Conservation (phyloP, 2,113 vertebrate genomes). For the Syrmaticus mikado region DNA sequence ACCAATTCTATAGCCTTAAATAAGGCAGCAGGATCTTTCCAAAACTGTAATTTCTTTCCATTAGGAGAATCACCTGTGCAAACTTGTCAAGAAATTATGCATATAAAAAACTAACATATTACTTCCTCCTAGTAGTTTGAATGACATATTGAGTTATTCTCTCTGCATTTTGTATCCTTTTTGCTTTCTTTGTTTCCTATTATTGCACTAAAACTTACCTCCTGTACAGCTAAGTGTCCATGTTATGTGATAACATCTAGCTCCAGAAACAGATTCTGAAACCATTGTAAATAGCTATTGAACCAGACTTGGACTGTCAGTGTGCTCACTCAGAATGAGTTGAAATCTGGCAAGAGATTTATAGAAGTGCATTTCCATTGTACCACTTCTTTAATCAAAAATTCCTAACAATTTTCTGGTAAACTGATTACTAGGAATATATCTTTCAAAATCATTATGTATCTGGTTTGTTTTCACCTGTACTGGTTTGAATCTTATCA, state of each 20-base stretch:
- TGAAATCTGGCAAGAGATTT: background rate
- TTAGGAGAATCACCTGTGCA: background rate
- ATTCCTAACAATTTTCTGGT: background rate
- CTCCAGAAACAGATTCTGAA: background rate
- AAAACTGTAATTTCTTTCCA: background rate
- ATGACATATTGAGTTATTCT: background rate
- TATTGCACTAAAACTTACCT: background rate
- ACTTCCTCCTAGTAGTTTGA: background rate
- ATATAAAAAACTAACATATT: background rate
- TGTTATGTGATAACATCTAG: slow-evolving; percentile 14
- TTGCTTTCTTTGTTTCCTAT: background rate
- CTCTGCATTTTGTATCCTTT: background rate
- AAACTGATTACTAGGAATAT: background rate
- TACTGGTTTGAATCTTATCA: background rate
- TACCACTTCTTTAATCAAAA: background rate
- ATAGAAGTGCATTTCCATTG: background rate
- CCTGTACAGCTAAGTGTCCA: background rate
- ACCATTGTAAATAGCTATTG: background rate
- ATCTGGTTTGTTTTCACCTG: background rate
- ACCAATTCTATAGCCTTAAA: background rate
- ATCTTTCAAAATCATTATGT: background rate
- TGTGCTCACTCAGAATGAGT: background rate
- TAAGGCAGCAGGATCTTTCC: background rate
- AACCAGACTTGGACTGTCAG: background rate
- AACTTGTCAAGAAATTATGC: background rate